phyloP scores from a whole-genome alignment of 2,797 vertebrate genomes.

The Furcifer pardalis region DNA sequence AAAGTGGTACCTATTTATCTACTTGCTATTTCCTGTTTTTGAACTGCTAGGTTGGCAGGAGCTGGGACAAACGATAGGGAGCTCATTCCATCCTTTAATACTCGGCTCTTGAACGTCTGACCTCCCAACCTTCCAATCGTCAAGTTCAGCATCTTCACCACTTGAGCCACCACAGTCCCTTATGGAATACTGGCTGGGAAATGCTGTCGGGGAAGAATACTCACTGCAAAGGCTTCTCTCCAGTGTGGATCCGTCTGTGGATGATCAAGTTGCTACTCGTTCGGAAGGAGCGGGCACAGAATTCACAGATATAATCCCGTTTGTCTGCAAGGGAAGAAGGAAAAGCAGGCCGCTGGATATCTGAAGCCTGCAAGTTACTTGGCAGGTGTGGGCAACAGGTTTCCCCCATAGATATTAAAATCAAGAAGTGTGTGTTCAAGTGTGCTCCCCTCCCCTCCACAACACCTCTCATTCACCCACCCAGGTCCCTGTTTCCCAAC shows the following conservation, averaged over 20 bases:
- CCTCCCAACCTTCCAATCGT: no score
- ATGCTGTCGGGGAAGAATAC: slow-evolving; percentile 29
- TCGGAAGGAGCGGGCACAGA: slow-evolving; percentile 83
- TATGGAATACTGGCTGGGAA: not conserved
- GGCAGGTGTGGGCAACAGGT: not conserved
- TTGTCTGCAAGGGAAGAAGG: slow-evolving; percentile 68
- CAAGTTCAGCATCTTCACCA: no score
- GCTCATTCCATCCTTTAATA: no score
- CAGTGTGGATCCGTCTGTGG: slow-evolving; percentile 84
- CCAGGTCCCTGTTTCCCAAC: not conserved
- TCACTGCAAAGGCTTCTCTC: slow-evolving; percentile 86
- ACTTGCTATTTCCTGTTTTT: no score
- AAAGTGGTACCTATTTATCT: no score
- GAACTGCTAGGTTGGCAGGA: no score
- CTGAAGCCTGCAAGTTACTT: not conserved
- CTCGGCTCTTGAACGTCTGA: no score
- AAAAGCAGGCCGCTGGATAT: rapidly evolving
- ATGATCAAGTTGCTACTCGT: slow-evolving; percentile 86
- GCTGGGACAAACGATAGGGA: no score
- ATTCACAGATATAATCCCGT: slow-evolving; percentile 85
- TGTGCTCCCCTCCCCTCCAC: no score
- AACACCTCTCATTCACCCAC: not conserved
- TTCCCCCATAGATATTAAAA: no score
- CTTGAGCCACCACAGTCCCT: no score
- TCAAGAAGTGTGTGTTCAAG: no score